A percentile compares a stretch with the other conserved stretches of the same genome.
phyloP scores from a whole-genome alignment of 2,113 vertebrate genomes.

The Rattus norvegicus region DNA sequence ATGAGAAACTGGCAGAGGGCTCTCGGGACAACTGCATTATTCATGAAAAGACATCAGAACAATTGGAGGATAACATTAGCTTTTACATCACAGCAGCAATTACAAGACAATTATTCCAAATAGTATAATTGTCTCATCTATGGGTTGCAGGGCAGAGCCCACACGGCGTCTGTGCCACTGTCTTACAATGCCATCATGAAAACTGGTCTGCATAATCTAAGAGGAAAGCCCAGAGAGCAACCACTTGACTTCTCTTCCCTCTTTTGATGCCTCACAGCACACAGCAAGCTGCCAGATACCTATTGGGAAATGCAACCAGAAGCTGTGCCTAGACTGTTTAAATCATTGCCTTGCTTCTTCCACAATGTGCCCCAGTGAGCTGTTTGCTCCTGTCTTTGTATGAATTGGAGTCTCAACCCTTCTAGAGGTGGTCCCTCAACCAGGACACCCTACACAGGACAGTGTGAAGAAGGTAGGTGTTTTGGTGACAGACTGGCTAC shows the following conservation, averaged over 20 bases:
- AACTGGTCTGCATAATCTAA: constrained; percentile 6
- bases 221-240: constrained; percentile 24
- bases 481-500: background rate
- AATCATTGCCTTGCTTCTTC: background rate
- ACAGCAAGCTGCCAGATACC: background rate
- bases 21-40: constrained; percentile 82
- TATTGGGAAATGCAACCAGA: background rate
- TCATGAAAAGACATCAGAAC: constrained; percentile 85
- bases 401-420: background rate
- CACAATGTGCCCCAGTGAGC: background rate
- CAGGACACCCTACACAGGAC: no score
- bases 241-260: background rate
- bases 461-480: background rate
- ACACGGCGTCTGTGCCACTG: background rate
- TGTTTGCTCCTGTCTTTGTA: background rate
- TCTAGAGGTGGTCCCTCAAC: background rate
- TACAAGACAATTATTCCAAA: constrained; percentile 85
- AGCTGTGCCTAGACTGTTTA: background rate
- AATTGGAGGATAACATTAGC: constrained; percentile 80
- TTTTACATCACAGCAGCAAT: constrained; percentile 85
- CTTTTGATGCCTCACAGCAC: background rate
- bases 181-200: constrained; percentile 76
- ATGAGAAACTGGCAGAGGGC: constrained; percentile 68
- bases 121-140: constrained; percentile 78
- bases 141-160: constrained; percentile 34